Evolutionary conservation across 2,888 invertebrate species (phyloP).

Genomic region (Monoplex corrugatus): DNA sequence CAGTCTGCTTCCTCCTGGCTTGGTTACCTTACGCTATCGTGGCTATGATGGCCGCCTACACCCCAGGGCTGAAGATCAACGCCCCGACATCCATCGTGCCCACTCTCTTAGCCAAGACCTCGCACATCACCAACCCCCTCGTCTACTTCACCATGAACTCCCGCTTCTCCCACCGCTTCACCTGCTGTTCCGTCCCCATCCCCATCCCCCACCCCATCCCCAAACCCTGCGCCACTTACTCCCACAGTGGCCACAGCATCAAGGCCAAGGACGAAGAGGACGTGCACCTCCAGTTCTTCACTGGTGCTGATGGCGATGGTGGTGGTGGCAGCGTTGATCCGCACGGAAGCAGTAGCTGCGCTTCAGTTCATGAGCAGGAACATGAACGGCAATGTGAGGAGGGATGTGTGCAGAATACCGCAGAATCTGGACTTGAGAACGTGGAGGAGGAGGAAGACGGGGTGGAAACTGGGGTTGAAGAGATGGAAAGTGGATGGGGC

Average conservation of each 20-base stretch:
- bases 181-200: conserved; percentile 16
- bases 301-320: neutral
- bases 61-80: conserved; percentile 39
- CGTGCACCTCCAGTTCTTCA: neutral
- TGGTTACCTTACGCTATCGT: conserved; percentile 70
- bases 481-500: no score
- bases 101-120: conserved; percentile 66
- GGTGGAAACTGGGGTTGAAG: no score
- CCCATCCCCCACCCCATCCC: neutral
- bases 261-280: neutral
- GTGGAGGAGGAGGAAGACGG: no score
- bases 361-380: no score
- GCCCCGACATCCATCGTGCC: conserved; percentile 52
- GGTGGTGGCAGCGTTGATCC: neutral
- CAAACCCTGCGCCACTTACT: no score
- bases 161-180: conserved; percentile 39
- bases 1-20: conserved; percentile 65
- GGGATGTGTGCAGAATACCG: neutral
- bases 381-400: neutral
- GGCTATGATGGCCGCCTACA: conserved; percentile 67
- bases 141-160: conserved; percentile 63
- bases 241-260: no score
- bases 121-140: conserved; percentile 65
- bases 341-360: neutral
- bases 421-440: no score